phyloP scores from a whole-genome alignment of 1,140 invertebrate genomes.

The Magallana angulata region DNA sequence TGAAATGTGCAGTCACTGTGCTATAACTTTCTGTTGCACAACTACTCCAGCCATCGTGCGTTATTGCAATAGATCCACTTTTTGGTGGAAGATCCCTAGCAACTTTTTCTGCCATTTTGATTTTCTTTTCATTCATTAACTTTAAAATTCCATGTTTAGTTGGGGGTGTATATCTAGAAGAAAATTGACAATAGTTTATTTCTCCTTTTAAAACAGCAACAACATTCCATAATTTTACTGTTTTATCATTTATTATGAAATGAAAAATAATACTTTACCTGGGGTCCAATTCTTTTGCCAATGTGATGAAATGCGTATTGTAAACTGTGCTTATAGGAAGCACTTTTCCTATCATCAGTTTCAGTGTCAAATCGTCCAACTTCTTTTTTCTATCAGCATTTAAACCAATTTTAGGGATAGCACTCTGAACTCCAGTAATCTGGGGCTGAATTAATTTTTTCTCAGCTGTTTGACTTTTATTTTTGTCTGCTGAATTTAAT shows the following conservation, averaged over 20 bases:
- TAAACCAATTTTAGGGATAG: neutral
- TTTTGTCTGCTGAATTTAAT: no score
- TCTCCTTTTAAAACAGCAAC: no score
- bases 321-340: neutral
- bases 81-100: neutral
- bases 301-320: neutral
- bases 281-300: constrained; percentile 1
- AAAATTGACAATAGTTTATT: no score
- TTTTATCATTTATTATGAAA: neutral
- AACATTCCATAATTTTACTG: no score
- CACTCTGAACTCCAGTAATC: neutral
- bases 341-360: constrained; percentile 23
- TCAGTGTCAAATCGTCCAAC: neutral
- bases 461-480: no score
- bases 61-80: constrained; percentile 19
- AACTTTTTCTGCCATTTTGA: neutral
- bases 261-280: neutral
- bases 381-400: neutral
- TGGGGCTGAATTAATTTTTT: no score
- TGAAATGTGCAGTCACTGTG: constrained; percentile 37
- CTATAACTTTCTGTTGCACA: constrained; percentile 42
- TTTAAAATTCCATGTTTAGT: neutral
- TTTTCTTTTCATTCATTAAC: neutral
- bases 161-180: no score
- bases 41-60: neutral